Base-by-base conservation (phyloP, 64 coral and sea anemone species). In the Acropora tenuis region DNA sequence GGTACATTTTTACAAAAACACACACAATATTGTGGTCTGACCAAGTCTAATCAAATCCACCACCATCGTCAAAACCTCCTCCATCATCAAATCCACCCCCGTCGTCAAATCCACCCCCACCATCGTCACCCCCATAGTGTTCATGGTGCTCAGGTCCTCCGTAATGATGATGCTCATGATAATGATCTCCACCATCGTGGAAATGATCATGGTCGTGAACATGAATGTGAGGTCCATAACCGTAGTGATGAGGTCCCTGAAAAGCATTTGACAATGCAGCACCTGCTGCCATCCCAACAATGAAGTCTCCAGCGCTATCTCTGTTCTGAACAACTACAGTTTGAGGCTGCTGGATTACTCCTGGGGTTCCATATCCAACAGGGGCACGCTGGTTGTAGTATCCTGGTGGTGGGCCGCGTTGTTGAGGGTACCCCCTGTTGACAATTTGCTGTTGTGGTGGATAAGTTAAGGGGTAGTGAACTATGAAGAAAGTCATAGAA, bases 251-350 rank as follows among this genome's bases (percentile, higher is more conserved):
- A 74, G 83, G 91, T 16, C 91, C 82, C 41, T 87, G 91, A 57
- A 93, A 41, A 20, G 91, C 83, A 93, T 93, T 93, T 71, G 58
- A 67, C 48, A 93, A 79, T 41, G 87, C 77, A 6, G 91, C 91
- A 63, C 91, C 91, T 41, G 91, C 76, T 87, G 91, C 91, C 91
- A 87, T 80, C 7, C 91, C 91, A 73, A 87, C 84, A 42, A 93
- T 65, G 12, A 93, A 77, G 55, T 93, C 83, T 0, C 84, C 77
- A 6, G 74, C 82, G 20, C 61, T 93, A 7, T 82, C 84, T 13
- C 84, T 87, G 75, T 93, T 66, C 76, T 93, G 82, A 3, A 93
- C 91, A 20, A 93, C 75, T 15, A 93, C 91, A 43, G 91, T 87
- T 49, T 87, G 84, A 43, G 83, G 83, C 45, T 93, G 91, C 48